Evolutionary conservation across 2,888 invertebrate species (phyloP), one percentile per base, ranked within the genome.

Genomic region (Metellina segmentata): DNA sequence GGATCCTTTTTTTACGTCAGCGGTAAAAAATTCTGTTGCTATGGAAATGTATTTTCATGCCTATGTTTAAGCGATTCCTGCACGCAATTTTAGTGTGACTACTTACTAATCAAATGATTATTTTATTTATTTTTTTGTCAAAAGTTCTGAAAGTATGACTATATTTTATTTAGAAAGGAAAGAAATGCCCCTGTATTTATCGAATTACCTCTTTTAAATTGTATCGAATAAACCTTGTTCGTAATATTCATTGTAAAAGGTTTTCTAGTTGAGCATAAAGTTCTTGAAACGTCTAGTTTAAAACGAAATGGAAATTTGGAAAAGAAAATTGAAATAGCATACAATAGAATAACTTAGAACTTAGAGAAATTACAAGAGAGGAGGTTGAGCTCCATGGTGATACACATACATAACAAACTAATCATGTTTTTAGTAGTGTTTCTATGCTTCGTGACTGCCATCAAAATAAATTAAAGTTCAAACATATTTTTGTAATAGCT

Each of bases 21-120:
- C 11, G 9, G 16, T 5, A 61, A 61, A 61, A 61, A 61, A 61
- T 61, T 61, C 61, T 19, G 82, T 83, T 83, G 48, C 82, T 19
- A 83, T 83, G 19, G 82, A n/a, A 51, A 71, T n/a, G 82, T 51
- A 72, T 72, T 83, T 81, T 83, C 48, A 83, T 71, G 72, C 51
- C 49, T 19, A 13, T 71, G 16, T 11, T 49, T 49, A 83, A 83
- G 71, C 70, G 70, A 48, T 51, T 71, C 13, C 8, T 19, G n/a
- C 82, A 83, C 82, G 82, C 82, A 72, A 83, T 51, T 51, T 13
- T 34, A 69, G 81, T 16, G 16, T 51, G 72, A 52, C 71, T 72
- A 72, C 20, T 72, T 83, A 51, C n/a, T 48, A 52, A 78, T 52
- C 61, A 61, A 61, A 61, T 16, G 61, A 9, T 61, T 61, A 61